Evolutionary conservation across 2,888 invertebrate genomes (phyloP), one percentile per base, ranked within the genome.

Genomic region (Mimumesa dahlbomi): DNA sequence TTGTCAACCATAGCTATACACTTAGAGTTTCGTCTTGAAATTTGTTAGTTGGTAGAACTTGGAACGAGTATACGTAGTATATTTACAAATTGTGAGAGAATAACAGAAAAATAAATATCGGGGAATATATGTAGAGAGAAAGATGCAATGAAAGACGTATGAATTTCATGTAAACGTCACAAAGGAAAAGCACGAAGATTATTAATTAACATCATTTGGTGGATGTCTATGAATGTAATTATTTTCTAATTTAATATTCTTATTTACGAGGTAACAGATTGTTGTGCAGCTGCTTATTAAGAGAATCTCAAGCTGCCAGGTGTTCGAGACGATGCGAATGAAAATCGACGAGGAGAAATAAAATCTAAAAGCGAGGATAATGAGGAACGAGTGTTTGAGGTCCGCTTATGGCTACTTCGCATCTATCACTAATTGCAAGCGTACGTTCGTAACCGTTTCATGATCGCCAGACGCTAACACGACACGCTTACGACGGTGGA

Each of bases 321-420:
- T 36, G 58, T 53, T 43, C 3, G 21, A 19, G 29, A 50, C 38
- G 46, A 36, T 18, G 34, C 38, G 53, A 52, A 53, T 42, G 65
- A 61, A 53, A 57, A 64, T 64, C 34, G 19, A 50, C 48, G 49
- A 54, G 45, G 34, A 34, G 14, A 48, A 48, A 77, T 71, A 66
- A 72, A 75, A 70, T 59, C 52, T 61, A 73, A 59, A 72, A 73
- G 42, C 70, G 69, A 61, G 43, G 46, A 67, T 79, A 77, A 79
- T 73, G 76, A 80, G 70, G 56, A 53, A 22, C 73, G 34, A 45
- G 29, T 42, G 52, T 63, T 63, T 36, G n/a, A 18, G 5, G 18
- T 25, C 6, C 18, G 19, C 22, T 43, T 50, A 19, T 11, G 7
- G 14, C 25, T 18, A 42, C 19, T 42, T 31, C 56, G 25, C 66